Percentiles rank a stretch among this genome's conserved stretches.
Evolutionary conservation across 2,797 vertebrate genomes (phyloP).

Genomic region (Acanthurus lineatus): DNA sequence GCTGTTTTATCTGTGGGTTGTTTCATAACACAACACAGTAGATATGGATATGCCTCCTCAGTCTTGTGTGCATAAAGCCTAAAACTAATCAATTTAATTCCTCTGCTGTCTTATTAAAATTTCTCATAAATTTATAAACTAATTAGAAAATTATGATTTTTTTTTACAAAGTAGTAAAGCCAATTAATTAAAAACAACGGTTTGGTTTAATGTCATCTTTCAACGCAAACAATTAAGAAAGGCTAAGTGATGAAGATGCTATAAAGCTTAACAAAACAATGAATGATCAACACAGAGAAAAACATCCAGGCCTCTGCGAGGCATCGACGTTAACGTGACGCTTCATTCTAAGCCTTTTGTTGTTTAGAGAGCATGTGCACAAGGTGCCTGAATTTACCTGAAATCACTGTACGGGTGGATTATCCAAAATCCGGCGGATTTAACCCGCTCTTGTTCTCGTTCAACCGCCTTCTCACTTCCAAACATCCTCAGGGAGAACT

Average conservation of each 20-base stretch:
- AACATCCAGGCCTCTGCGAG: constrained; percentile 49
- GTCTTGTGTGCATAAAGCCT: neutral
- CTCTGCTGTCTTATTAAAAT: neutral
- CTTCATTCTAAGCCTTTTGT: constrained; percentile 12
- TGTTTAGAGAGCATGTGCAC: constrained; percentile 14
- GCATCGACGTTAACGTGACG: constrained; percentile 25
- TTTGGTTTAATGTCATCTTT: constrained; percentile 7
- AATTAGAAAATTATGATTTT: neutral
- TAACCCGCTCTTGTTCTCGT: constrained; percentile 97
- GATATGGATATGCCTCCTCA: constrained; percentile 18
- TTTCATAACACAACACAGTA: constrained; percentile 25
- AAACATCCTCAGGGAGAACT: constrained; percentile 99
- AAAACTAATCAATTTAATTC: constrained; percentile 16
- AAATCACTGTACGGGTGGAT: constrained; percentile 99
- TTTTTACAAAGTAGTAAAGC: neutral
- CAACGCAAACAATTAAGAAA: neutral
- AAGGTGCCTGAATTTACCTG: constrained; percentile 88
- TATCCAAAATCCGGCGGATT: constrained; percentile 99
- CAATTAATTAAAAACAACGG: neutral
- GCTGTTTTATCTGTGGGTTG: constrained; percentile 28
- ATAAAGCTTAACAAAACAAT: constrained; percentile 17
- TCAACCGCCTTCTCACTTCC: constrained; percentile 99
- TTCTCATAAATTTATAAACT: neutral
- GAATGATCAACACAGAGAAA: constrained; percentile 18
- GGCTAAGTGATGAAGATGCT: neutral